Evolutionary conservation across 2,888 invertebrate genomes (phyloP).

Genomic region (Lepeophtheirus nordmannii): DNA sequence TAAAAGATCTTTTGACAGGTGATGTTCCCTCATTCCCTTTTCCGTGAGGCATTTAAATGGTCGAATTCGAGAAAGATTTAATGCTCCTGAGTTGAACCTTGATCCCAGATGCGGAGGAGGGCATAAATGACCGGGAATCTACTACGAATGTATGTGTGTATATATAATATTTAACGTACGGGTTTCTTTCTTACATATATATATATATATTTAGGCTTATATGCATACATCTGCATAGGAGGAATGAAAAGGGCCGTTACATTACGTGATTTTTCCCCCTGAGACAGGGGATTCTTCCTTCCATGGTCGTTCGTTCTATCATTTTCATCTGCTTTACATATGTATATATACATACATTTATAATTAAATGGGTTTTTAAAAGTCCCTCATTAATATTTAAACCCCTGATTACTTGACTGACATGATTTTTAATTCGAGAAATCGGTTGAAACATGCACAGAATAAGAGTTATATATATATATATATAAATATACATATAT

Average conservation of each 20-base stretch:
- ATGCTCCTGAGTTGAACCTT: background rate
- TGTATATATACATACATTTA: background rate
- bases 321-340: no score
- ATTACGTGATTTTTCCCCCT: background rate
- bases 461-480: no score
- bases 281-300: background rate
- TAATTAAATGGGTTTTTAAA: conserved; percentile 3
- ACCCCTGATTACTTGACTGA: background rate
- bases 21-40: background rate
- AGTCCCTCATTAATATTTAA: conserved; percentile 1
- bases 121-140: background rate
- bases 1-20: background rate
- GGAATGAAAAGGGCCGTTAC: background rate
- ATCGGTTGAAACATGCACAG: no score
- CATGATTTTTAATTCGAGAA: no score
- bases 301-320: no score
- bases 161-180: no score
- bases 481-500: no score
- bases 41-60: background rate
- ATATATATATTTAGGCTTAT: no score
- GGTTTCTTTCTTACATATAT: no score
- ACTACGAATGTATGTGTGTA: no score
- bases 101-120: background rate
- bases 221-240: background rate
- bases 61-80: background rate